Conservation (phyloP, 2,113 vertebrate genomes). For the Sula dactylatra region DNA sequence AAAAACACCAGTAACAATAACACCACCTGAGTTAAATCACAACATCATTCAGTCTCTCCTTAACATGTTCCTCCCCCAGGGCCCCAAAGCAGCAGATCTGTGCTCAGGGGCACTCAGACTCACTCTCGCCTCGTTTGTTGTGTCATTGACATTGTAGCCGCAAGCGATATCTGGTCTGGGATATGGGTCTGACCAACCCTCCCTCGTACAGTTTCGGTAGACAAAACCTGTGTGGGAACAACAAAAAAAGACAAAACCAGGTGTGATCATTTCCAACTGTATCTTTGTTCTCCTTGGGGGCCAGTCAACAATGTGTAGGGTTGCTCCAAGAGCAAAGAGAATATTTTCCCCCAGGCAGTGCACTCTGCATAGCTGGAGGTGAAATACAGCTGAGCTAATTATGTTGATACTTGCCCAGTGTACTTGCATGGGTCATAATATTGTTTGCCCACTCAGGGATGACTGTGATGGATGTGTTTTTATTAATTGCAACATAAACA, state of each 20-base stretch:
- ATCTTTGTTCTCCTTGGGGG: neutral
- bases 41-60: neutral
- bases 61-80: neutral
- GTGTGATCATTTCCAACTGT: neutral
- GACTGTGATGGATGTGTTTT: slow-evolving; percentile 54
- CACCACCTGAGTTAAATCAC: neutral
- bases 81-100: neutral
- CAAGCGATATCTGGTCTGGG: slow-evolving; percentile 83
- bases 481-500: slow-evolving; percentile 59
- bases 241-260: neutral
- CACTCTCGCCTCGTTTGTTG: slow-evolving; percentile 64
- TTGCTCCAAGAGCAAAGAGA: neutral
- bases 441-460: slow-evolving; percentile 23
- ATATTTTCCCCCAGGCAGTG: neutral
- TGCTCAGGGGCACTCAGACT: neutral
- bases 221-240: slow-evolving; percentile 75
- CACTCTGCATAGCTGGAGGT: slow-evolving; percentile 22
- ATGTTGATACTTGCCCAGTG: slow-evolving; percentile 38
- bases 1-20: neutral
- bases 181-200: slow-evolving; percentile 85
- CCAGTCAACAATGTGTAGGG: neutral
- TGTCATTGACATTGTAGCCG: slow-evolving; percentile 78
- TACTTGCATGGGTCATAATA: slow-evolving; percentile 7
- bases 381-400: neutral
- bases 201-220: slow-evolving; percentile 83